Conservation (phyloP, 2,113 vertebrate species). For the Rhinichthys klamathensis region DNA sequence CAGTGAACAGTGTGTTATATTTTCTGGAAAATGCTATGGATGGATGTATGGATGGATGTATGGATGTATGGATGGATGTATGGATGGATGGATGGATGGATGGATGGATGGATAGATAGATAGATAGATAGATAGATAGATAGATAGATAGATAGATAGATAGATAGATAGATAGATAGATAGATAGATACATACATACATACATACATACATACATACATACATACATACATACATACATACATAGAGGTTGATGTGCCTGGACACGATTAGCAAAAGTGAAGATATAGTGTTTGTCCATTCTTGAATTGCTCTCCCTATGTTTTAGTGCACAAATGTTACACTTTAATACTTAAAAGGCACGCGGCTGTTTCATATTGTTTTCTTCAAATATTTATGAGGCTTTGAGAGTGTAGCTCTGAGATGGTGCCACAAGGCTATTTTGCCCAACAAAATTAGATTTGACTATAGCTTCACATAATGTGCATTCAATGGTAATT, state of each 20-base stretch:
- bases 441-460: constrained; percentile 4
- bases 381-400: constrained; percentile 58
- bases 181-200: background rate
- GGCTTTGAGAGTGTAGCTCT: constrained; percentile 4
- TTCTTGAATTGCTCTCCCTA: background rate
- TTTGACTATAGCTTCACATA: background rate
- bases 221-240: background rate
- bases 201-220: background rate
- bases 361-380: constrained; percentile 48
- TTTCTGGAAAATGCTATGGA: background rate
- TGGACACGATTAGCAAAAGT: background rate
- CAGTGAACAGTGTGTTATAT: background rate
- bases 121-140: too few species aligned
- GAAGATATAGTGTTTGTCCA: background rate
- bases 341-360: constrained; percentile 18
- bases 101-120: background rate
- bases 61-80: too few species aligned
- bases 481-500: background rate
- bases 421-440: constrained; percentile 9
- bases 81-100: background rate
- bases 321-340: constrained; percentile 1
- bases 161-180: background rate
- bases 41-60: too few species aligned
- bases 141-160: background rate
- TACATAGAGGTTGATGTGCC: background rate